Percentiles rank a stretch among this genome's conserved stretches.
Conservation (phyloP, 2,888 invertebrate species). For the Metalampra italica region DNA sequence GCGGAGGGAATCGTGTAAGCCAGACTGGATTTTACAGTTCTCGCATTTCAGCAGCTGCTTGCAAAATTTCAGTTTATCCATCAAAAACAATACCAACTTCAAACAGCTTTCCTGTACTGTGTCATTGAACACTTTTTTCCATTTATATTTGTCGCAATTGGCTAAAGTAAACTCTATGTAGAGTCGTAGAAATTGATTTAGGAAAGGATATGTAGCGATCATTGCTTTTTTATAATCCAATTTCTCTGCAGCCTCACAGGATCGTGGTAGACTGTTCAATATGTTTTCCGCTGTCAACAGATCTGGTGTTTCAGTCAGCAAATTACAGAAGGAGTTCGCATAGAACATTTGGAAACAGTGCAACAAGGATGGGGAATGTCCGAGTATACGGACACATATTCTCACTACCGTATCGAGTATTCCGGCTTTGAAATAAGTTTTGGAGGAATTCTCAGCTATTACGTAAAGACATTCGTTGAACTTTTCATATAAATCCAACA, state of each 20-base stretch:
- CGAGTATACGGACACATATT: constrained; percentile 33
- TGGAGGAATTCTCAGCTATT: constrained; percentile 47
- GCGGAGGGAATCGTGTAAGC: constrained; percentile 53
- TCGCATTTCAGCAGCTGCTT: constrained; percentile 58
- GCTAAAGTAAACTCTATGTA: constrained; percentile 41
- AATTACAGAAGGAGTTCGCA: constrained; percentile 42
- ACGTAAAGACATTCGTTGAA: constrained; percentile 54
- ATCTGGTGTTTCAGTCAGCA: constrained; percentile 35
- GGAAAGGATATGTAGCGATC: constrained; percentile 43
- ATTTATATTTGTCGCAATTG: constrained; percentile 17
- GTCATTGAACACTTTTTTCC: constrained; percentile 22
- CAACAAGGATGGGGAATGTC: constrained; percentile 40
- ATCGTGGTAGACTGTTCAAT: constrained; percentile 35
- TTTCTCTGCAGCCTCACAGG: constrained; percentile 44
- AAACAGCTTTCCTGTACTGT: constrained; percentile 36
- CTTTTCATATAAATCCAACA: constrained; percentile 44
- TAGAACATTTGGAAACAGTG: constrained; percentile 56
- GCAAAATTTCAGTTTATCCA: constrained; percentile 32
- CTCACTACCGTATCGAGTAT: constrained; percentile 29
- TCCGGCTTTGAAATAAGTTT: constrained; percentile 34
- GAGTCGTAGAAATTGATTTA: constrained; percentile 51
- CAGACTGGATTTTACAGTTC: constrained; percentile 43
- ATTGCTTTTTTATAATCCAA: constrained; percentile 38
- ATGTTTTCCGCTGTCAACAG: constrained; percentile 29
- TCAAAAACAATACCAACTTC: constrained; percentile 40